Percentiles rank a stretch among this genome's conserved stretches.
Evolutionary conservation across 2,797 vertebrate genomes (phyloP).

Genomic region (Centropyge bicolor): DNA sequence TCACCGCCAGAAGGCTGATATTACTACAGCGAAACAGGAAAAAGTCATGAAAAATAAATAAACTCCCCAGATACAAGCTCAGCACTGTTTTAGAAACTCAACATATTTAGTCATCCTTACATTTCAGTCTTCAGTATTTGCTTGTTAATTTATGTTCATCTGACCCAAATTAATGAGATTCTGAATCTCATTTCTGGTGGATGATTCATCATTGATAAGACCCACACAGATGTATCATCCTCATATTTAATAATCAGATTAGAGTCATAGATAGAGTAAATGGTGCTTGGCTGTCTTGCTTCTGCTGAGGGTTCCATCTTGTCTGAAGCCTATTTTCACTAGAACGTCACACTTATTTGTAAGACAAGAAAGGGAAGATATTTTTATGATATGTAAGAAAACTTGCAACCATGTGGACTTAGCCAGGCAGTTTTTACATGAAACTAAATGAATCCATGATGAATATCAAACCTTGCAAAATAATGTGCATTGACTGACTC

Average conservation of each 20-base stretch:
- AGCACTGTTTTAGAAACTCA: constrained; percentile 23
- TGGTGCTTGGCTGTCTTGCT: constrained; percentile 33
- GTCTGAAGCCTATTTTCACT: constrained; percentile 34
- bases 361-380: not conserved
- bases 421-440: not conserved
- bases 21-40: constrained; percentile 30
- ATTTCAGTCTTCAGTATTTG: constrained; percentile 12
- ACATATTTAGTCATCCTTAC: constrained; percentile 27
- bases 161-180: constrained; percentile 49
- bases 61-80: constrained; percentile 7
- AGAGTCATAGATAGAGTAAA: constrained; percentile 53
- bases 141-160: constrained; percentile 56
- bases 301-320: constrained; percentile 17
- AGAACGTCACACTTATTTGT: constrained; percentile 31
- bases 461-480: not conserved
- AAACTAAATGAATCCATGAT: not conserved
- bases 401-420: not conserved
- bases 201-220: constrained; percentile 64
- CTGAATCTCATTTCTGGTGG: constrained; percentile 37
- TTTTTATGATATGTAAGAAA: not conserved
- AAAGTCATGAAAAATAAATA: constrained; percentile 45
- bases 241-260: constrained; percentile 61
- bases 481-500: not conserved
- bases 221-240: constrained; percentile 66
- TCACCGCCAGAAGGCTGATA: constrained; percentile 28